Conservation (phyloP, 2,888 invertebrate genomes). For the Parasteatoda lunata region DNA sequence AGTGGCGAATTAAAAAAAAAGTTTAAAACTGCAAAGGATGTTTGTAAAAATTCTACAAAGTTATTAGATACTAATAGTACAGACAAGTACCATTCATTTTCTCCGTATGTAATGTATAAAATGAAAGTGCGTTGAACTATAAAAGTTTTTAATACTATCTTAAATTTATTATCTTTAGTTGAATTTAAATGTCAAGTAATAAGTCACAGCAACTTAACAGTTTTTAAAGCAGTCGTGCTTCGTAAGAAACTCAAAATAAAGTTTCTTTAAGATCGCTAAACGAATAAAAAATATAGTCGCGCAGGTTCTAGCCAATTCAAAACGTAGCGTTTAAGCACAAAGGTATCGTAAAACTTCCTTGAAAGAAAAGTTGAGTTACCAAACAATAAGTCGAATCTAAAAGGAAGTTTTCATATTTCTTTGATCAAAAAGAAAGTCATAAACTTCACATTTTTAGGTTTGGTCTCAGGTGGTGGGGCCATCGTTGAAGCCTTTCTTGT, state of each 20-base stretch:
- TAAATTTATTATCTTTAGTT: too few species aligned
- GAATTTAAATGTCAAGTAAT: too few species aligned
- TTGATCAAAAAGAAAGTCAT: slow-evolving; percentile 44
- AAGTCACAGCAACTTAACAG: too few species aligned
- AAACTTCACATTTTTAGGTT: slow-evolving; percentile 39
- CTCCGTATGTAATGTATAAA: too few species aligned
- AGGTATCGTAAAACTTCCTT: slow-evolving; percentile 31
- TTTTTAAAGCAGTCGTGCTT: slow-evolving; percentile 11
- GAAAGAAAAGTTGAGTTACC: slow-evolving; percentile 18
- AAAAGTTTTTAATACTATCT: too few species aligned
- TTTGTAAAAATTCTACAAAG: too few species aligned
- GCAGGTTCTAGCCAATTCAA: slow-evolving; percentile 27
- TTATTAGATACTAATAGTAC: too few species aligned
- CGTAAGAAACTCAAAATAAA: background rate
- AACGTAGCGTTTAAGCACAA: slow-evolving; percentile 24
- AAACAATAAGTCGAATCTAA: slow-evolving; percentile 23
- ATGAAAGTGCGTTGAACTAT: too few species aligned
- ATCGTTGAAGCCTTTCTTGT: slow-evolving; percentile 7
- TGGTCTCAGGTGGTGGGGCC: slow-evolving; percentile 52
- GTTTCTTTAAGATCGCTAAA: slow-evolving; percentile 9
- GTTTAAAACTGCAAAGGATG: too few species aligned
- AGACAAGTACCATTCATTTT: too few species aligned
- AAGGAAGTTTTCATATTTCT: slow-evolving; percentile 18
- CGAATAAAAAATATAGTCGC: slow-evolving; percentile 16
- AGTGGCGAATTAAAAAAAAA: too few species aligned